Evolutionary conservation across 2,888 invertebrate genomes (phyloP).

Genomic region (Entomobrya proxima): DNA sequence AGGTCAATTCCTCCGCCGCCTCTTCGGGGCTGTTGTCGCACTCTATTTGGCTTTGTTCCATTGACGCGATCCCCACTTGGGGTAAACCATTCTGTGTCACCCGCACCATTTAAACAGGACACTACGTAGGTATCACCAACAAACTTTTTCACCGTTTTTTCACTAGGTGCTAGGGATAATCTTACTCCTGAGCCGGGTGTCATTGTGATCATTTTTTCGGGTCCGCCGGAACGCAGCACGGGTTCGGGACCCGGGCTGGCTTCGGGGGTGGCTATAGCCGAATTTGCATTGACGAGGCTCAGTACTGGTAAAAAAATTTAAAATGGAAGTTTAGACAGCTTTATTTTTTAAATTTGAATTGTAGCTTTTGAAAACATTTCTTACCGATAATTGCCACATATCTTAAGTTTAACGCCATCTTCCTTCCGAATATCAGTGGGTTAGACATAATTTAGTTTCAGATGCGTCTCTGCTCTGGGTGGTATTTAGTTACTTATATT

Average conservation of each 20-base stretch:
- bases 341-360: neutral
- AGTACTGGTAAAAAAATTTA: conserved; percentile 20
- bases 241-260: conserved; percentile 21
- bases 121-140: conserved; percentile 69
- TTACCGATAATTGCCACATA: conserved; percentile 8
- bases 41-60: conserved; percentile 64
- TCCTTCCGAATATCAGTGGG: neutral
- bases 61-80: conserved; percentile 59
- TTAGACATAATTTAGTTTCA: neutral
- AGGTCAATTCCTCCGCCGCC: conserved; percentile 70
- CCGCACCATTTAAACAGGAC: conserved; percentile 65
- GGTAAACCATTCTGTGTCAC: conserved; percentile 66
- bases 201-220: conserved; percentile 60
- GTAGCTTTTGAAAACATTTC: neutral
- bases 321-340: neutral
- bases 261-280: neutral
- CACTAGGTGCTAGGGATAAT: conserved; percentile 60
- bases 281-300: conserved; percentile 45
- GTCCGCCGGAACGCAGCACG: conserved; percentile 11
- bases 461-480: neutral
- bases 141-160: conserved; percentile 69
- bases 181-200: conserved; percentile 64
- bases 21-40: conserved; percentile 67
- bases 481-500: neutral
- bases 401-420: neutral